phyloP scores from a whole-genome alignment of 2,113 vertebrate genomes.

The Zingel zingel region DNA sequence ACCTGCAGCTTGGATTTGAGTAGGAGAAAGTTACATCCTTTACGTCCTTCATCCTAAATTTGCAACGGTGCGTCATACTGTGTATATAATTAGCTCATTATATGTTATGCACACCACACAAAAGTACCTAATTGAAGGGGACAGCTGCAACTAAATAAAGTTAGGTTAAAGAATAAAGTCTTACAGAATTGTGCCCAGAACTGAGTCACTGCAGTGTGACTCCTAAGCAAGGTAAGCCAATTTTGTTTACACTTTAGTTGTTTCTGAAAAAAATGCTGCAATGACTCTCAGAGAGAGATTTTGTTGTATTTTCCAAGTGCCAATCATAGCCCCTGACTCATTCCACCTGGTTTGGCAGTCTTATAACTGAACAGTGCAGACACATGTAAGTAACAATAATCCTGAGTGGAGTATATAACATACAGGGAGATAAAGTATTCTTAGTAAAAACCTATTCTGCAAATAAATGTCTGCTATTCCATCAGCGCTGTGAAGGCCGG shows the following conservation, averaged over 20 bases:
- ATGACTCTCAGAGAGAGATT: constrained; percentile 18
- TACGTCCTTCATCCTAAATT: neutral
- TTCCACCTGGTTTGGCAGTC: constrained; percentile 22
- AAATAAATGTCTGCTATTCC: constrained; percentile 63
- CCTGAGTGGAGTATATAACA: constrained; percentile 35
- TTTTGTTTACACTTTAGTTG: constrained; percentile 40
- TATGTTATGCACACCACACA: neutral
- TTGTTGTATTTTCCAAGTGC: constrained; percentile 46
- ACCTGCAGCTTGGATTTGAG: neutral
- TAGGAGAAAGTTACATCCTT: neutral
- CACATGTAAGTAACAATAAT: constrained; percentile 54
- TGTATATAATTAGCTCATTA: neutral
- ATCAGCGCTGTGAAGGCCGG: constrained; percentile 29
- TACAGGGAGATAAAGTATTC: constrained; percentile 55
- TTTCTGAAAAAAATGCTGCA: constrained; percentile 17
- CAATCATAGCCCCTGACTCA: constrained; percentile 52
- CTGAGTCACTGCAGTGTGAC: neutral
- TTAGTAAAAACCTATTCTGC: constrained; percentile 53
- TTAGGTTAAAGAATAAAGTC: neutral
- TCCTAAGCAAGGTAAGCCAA: constrained; percentile 24
- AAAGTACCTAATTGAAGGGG: neutral
- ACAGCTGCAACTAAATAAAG: neutral
- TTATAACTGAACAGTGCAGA: constrained; percentile 34
- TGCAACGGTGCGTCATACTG: neutral
- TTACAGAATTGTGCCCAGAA: neutral